Base-by-base conservation (phyloP, 2,888 invertebrate genomes). In the Leptogaster cylindrica region DNA sequence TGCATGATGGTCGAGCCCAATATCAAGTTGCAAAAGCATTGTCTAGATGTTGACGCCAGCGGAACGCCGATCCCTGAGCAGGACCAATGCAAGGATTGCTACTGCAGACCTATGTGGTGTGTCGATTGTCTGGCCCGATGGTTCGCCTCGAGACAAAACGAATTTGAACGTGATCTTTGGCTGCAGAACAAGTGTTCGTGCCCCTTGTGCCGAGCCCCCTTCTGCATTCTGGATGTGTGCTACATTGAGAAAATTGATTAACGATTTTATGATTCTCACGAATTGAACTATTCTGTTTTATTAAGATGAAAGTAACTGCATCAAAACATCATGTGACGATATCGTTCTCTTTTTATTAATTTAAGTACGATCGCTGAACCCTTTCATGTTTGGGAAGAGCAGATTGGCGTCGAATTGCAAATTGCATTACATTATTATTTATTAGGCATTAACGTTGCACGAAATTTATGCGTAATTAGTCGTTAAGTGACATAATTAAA, bases 71-170 rank as follows among this genome's bases (percentile, higher is more conserved):
- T 80, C 12, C 72, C 75, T 0, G 78, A 79, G 16, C 82, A 77
- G 25, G 74, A 77, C 25, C 82, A 80, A 67, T 80, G 79, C 61
- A 75, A 76, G 10, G 78, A 81, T 69, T 92, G 91, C 76, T 88
- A 87, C 76, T 92, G 91, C 77, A 87, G 92, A 63, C 95, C 93
- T 20, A 88, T 95, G 87, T 95, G 95, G 95, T 96, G 95, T 82
- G 82, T 87, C 18, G 87, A 89, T 72, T 96, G 93, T 78, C 86
- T 93, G 84, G 92, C 88, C 0, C 88, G 89, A 75, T 93, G 93
- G 93, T 95, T 93, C 84, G 93, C 92, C 10, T 89, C 92, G 50
- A 85, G 92, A 41, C 93, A 93, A 78, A 85, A 88, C 73, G 85
- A 87, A 71, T 82, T 86, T 25, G 83, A 86, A 70, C 88, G 89